Evolutionary conservation across 2,797 vertebrate species (phyloP).

Genomic region (Pachyuromys duprasi): DNA sequence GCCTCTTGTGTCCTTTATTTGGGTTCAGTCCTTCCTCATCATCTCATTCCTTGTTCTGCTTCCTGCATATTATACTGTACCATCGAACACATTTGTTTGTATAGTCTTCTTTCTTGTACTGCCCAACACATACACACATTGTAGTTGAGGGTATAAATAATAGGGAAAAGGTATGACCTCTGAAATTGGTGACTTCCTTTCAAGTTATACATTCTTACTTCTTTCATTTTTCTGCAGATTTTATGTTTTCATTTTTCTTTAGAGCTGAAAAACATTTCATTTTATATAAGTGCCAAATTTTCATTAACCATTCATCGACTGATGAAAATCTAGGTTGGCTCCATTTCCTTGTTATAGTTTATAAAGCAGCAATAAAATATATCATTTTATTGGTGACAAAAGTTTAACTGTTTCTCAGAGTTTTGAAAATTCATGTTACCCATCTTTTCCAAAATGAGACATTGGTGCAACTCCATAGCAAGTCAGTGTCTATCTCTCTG

Average conservation of each 20-base stretch:
- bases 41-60: background rate
- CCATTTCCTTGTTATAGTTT: background rate
- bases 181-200: background rate
- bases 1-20: background rate
- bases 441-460: background rate
- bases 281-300: background rate
- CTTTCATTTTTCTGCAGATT: background rate
- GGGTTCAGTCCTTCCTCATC: background rate
- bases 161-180: background rate
- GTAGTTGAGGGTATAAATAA: background rate
- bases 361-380: background rate
- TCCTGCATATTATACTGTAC: too few species aligned
- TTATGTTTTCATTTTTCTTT: background rate
- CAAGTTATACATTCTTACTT: background rate
- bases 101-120: too few species aligned
- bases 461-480: background rate
- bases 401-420: background rate
- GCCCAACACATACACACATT: too few species aligned
- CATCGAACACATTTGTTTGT: background rate
- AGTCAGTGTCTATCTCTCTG: background rate
- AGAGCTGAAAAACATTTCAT: background rate
- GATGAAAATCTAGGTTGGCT: background rate
- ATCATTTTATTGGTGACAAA: background rate
- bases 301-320: background rate
- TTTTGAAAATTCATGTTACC: background rate